Percentiles rank a stretch among this genome's conserved stretches.
phyloP scores from a whole-genome alignment of 2,888 invertebrate genomes.

The Cerastis rubricosa region DNA sequence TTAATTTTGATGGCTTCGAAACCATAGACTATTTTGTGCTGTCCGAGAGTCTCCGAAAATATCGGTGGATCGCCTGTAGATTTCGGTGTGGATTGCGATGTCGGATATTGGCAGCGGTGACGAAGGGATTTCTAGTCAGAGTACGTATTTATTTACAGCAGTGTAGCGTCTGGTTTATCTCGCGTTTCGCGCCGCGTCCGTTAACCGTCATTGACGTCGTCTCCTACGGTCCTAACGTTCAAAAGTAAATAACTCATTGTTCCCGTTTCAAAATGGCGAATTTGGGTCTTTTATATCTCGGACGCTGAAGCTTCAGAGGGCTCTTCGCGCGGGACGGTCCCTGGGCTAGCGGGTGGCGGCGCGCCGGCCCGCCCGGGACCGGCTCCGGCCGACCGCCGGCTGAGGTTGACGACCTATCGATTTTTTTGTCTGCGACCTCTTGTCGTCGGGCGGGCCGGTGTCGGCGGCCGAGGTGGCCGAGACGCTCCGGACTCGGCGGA shows the following conservation, averaged over 20 bases:
- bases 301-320: conserved; percentile 66
- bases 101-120: conserved; percentile 95
- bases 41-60: conserved; percentile 83
- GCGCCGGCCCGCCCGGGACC: conserved; percentile 82
- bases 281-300: conserved; percentile 78
- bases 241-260: conserved; percentile 90
- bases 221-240: conserved; percentile 80
- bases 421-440: conserved; percentile 90
- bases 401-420: conserved; percentile 90
- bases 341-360: conserved; percentile 72
- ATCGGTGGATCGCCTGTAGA: conserved; percentile 89
- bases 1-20: conserved; percentile 84
- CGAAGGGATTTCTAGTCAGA: conserved; percentile 95
- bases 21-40: conserved; percentile 85
- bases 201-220: conserved; percentile 76
- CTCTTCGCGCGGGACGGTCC: conserved; percentile 67
- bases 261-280: conserved; percentile 91
- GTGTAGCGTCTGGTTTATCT: conserved; percentile 72
- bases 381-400: conserved; percentile 83
- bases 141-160: conserved; percentile 91
- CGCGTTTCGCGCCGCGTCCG: conserved; percentile 76
- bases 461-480: conserved; percentile 78
- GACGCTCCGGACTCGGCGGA: conserved; percentile 69
- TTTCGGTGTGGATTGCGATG: conserved; percentile 92
- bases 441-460: conserved; percentile 84